A percentile compares a stretch with the other conserved stretches of the same genome.
Conservation (phyloP, 2,888 invertebrate species). For the Melanophora roralis region DNA sequence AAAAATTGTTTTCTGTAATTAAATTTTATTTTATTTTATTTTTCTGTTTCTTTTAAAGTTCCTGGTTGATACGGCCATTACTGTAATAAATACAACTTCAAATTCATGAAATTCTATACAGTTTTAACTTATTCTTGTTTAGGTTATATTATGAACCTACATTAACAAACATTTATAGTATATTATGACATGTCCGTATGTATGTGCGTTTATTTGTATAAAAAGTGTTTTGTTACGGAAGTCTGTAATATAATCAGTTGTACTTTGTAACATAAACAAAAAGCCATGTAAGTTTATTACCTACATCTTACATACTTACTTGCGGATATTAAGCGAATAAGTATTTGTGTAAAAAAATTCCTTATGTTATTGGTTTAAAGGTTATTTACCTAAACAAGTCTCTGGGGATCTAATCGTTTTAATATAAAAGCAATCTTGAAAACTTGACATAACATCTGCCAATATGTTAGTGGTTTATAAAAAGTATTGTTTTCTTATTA, state of each 20-base stretch:
- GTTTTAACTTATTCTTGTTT: constrained; percentile 33
- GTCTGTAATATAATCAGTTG: neutral
- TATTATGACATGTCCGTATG: too few relatives aligned
- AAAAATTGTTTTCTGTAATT: neutral
- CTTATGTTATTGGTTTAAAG: neutral
- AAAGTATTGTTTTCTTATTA: too few relatives aligned
- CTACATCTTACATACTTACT: neutral
- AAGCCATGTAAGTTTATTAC: neutral
- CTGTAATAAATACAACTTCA: constrained; percentile 35
- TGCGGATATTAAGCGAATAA: neutral
- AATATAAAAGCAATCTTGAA: too few relatives aligned
- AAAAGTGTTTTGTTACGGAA: neutral
- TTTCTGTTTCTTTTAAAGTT: neutral
- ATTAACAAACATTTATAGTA: too few relatives aligned
- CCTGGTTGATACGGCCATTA: neutral
- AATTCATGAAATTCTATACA: constrained; percentile 35
- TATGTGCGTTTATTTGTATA: neutral
- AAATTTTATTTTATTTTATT: neutral
- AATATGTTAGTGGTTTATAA: too few relatives aligned
- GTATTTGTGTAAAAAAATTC: neutral
- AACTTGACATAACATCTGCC: too few relatives aligned
- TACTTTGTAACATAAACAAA: constrained; percentile 21
- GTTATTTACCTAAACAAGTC: too few relatives aligned
- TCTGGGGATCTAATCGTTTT: too few relatives aligned
- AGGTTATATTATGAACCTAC: too few relatives aligned